Evolutionary conservation across 2,888 invertebrate species (phyloP).

Genomic region (Ligdia adustata): DNA sequence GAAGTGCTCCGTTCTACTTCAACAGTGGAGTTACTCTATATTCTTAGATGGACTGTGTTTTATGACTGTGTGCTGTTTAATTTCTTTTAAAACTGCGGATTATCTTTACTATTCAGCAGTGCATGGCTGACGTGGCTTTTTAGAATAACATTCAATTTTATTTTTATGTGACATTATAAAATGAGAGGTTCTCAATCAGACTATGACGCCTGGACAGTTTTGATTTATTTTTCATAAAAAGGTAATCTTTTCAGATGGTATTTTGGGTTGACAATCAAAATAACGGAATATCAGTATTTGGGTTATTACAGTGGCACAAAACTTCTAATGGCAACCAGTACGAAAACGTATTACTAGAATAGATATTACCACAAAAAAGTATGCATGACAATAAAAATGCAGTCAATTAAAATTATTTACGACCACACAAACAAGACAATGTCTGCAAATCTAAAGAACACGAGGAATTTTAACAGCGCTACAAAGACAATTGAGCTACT

Average conservation of each 20-base stretch:
- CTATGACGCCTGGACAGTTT: no score
- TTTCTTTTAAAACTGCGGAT: slow-evolving; percentile 46
- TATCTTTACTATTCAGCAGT: slow-evolving; percentile 22
- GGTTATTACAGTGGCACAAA: no score
- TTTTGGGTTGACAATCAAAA: no score
- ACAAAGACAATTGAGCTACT: slow-evolving; percentile 36
- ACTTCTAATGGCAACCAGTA: no score
- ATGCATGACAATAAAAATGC: slow-evolving; percentile 15
- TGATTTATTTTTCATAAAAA: no score
- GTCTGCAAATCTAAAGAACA: slow-evolving; percentile 25
- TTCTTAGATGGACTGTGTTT: slow-evolving; percentile 73
- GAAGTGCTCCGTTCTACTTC: slow-evolving; percentile 74
- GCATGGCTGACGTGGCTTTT: no score
- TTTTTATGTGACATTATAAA: no score
- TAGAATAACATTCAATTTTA: no score
- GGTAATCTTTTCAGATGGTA: no score
- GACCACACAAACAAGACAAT: slow-evolving; percentile 19
- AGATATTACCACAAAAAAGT: slow-evolving; percentile 4
- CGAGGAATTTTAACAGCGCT: slow-evolving; percentile 31
- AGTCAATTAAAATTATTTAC: slow-evolving; percentile 36
- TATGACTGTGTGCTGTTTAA: slow-evolving; percentile 66
- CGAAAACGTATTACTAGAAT: no score
- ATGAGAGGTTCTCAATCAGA: no score
- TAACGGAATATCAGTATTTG: no score
- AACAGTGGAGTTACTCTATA: slow-evolving; percentile 73